These are phyloP conservation scores for Lates japonicus DNA, from an alignment of 2,797 vertebrate genomes.

Conservation along the genomic window DNA sequence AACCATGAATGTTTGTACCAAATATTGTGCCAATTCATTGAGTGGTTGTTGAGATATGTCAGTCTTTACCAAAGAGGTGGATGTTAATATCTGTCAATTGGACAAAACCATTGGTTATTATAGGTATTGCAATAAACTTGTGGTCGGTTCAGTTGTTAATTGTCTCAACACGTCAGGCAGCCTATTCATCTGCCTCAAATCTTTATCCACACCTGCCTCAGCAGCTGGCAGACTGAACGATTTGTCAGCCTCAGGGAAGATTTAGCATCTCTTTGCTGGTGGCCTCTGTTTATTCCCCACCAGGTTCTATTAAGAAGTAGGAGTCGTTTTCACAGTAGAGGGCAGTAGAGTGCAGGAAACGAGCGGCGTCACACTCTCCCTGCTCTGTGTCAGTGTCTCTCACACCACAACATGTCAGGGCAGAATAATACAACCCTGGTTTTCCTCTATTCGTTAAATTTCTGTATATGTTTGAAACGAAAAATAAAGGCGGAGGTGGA, in stretches of 20 bases:
- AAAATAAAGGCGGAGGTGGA: background rate
- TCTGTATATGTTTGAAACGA: background rate
- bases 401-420: background rate
- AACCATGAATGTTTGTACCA: no score
- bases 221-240: background rate
- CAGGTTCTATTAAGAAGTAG: background rate
- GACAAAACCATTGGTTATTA: no score
- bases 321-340: conserved; percentile 32
- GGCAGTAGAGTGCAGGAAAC: conserved; percentile 56
- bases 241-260: background rate
- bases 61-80: no score
- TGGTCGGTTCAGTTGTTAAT: background rate
- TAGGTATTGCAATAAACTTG: no score
- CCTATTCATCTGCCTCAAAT: background rate
- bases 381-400: background rate
- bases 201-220: background rate
- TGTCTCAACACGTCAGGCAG: background rate
- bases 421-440: background rate
- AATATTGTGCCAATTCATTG: no score
- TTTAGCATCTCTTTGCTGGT: background rate
- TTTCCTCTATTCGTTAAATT: background rate
- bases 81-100: no score
- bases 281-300: background rate
- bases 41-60: no score
- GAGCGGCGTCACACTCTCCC: background rate